Conservation (phyloP, 2,888 invertebrate species). For the Latrodectus elegans region DNA sequence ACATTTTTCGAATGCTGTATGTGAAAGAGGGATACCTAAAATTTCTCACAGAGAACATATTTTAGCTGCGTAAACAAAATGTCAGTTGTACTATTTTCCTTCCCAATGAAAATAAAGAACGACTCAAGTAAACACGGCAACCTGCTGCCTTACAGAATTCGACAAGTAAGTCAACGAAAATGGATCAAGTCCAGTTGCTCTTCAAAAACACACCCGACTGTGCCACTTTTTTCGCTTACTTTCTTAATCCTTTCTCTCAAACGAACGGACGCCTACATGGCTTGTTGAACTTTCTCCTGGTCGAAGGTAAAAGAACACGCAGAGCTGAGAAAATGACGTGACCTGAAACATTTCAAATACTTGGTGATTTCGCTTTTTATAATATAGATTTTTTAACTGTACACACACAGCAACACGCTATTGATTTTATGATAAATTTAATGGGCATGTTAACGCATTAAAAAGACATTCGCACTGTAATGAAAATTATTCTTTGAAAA, state of each 20-base stretch:
- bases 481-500: too few species aligned
- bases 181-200: not conserved
- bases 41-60: not conserved
- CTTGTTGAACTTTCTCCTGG: too few species aligned
- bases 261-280: too few species aligned
- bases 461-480: too few species aligned
- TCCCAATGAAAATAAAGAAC: not conserved
- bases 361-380: too few species aligned
- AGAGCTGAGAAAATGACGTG: too few species aligned
- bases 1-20: not conserved
- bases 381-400: too few species aligned
- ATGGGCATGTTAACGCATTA: too few species aligned
- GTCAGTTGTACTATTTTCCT: not conserved
- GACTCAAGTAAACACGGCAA: not conserved
- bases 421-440: too few species aligned
- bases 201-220: not conserved
- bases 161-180: not conserved
- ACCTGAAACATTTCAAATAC: too few species aligned
- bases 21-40: not conserved
- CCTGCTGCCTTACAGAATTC: slow-evolving; percentile 1
- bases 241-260: not conserved
- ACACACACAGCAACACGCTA: too few species aligned
- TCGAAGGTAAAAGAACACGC: too few species aligned
- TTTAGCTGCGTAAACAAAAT: not conserved
- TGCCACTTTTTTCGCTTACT: not conserved